Percentiles rank a stretch among this genome's conserved stretches.
Conservation (phyloP, 2,113 vertebrate genomes). For the western clawed frog (Xenopus tropicalis) region UCB_Xtro_10.0 CM004450.2:85956501-85957000, state of each 20-base stretch:
- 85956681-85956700: not conserved
- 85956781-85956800: too few relatives aligned
- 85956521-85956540: conserved; percentile 5
- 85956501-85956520: not conserved
- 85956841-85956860: too few relatives aligned
- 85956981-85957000: too few relatives aligned
- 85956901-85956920: too few relatives aligned
- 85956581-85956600: conserved; percentile 4
- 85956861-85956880: too few relatives aligned
- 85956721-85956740: not conserved
- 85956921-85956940: too few relatives aligned
- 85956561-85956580: conserved; percentile 1
- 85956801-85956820: too few relatives aligned
- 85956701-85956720: conserved; percentile 26
- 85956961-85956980: too few relatives aligned
- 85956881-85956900: too few relatives aligned
- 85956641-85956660: conserved; percentile 2
- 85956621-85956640: not conserved
- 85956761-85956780: not conserved
- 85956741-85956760: not conserved
- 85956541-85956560: not conserved
- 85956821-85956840: too few relatives aligned
- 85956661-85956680: conserved; percentile 26
- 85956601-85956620: conserved; percentile 2
- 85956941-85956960: too few relatives aligned